Evolutionary conservation across 2,888 invertebrate species (phyloP).

Genomic region (Metopia argyrocephala): DNA sequence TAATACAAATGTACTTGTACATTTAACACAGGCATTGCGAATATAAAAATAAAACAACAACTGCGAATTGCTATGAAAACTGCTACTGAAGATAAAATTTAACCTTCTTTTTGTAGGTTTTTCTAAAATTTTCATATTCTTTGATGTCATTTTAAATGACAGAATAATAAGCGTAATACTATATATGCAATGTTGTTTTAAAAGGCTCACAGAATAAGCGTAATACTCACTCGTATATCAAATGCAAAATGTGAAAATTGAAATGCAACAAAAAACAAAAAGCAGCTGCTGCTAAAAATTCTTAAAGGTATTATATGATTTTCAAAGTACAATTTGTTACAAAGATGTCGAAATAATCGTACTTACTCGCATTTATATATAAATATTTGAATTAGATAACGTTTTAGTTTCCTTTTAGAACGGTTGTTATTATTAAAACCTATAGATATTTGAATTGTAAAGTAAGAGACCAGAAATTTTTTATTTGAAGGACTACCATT

Average conservation of each 20-base stretch:
- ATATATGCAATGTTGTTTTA: conserved; percentile 41
- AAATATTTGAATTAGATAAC: conserved; percentile 22
- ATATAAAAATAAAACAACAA: conserved; percentile 21
- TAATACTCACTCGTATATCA: background rate
- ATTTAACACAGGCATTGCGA: background rate
- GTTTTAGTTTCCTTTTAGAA: background rate
- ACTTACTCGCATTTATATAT: background rate
- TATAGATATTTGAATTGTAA: too few relatives aligned
- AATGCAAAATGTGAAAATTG: conserved; percentile 1
- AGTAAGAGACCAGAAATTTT: too few relatives aligned
- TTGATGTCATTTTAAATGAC: conserved; percentile 50
- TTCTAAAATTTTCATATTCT: conserved; percentile 21
- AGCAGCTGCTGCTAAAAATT: conserved; percentile 9
- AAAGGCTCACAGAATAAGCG: conserved; percentile 6
- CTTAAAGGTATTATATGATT: conserved; percentile 35
- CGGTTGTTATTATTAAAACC: too few relatives aligned
- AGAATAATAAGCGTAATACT: conserved; percentile 51
- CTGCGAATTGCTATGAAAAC: background rate
- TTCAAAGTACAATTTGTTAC: background rate
- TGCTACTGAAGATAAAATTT: conserved; percentile 50
- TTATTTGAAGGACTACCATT: background rate
- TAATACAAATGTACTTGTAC: too few relatives aligned
- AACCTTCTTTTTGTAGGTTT: conserved; percentile 43
- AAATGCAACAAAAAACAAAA: conserved; percentile 17
- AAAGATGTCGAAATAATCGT: background rate